Evolutionary conservation across 2,797 vertebrate genomes (phyloP).

Genomic region (Hippoglossus hippoglossus): DNA sequence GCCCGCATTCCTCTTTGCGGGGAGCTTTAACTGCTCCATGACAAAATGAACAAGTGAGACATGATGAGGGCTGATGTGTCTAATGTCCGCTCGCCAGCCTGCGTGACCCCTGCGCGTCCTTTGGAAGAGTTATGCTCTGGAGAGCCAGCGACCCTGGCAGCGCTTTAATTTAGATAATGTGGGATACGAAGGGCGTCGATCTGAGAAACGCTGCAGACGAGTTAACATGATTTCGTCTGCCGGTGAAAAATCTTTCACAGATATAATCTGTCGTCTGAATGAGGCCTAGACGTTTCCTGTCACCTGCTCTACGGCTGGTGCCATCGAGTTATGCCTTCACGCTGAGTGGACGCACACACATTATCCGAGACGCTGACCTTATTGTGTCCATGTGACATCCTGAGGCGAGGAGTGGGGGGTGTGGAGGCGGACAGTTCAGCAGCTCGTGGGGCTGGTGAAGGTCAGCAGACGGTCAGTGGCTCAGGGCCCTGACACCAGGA

Average conservation of each 20-base stretch:
- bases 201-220: constrained; percentile 2
- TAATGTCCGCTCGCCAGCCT: constrained; percentile 9
- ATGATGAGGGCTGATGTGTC: constrained; percentile 47
- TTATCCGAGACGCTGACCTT: constrained; percentile 33
- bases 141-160: neutral
- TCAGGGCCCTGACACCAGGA: constrained; percentile 16
- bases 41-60: constrained; percentile 76
- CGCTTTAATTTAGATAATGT: constrained; percentile 41
- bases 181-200: neutral
- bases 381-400: constrained; percentile 53
- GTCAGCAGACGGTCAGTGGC: constrained; percentile 68
- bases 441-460: constrained; percentile 38
- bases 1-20: constrained; percentile 60
- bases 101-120: constrained; percentile 46
- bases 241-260: constrained; percentile 8
- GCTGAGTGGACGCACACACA: constrained; percentile 8
- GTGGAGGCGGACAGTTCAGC: constrained; percentile 32
- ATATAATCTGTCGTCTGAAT: too few species aligned
- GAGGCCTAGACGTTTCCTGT: constrained; percentile 9
- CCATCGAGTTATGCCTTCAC: constrained; percentile 11
- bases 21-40: constrained; percentile 35
- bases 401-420: constrained; percentile 1
- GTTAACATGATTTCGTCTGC: neutral
- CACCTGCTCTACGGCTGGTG: constrained; percentile 29
- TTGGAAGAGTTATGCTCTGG: constrained; percentile 1